Conservation (phyloP, 2,113 vertebrate genomes). For the Potamarius usumacintae region DNA sequence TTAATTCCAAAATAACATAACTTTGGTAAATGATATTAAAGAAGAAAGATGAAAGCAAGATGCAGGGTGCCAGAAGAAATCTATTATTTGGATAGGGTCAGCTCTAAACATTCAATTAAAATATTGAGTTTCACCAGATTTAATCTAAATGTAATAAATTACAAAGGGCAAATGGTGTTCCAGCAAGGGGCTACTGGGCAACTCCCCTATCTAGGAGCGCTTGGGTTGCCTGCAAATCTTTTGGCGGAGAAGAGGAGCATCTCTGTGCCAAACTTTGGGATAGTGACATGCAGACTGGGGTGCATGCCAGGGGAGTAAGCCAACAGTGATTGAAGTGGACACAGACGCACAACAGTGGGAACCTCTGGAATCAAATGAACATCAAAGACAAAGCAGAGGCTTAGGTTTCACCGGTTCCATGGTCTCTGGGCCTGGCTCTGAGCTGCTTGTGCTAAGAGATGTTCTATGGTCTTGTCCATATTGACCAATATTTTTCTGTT, state of each 20-base stretch:
- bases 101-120: conserved; percentile 98
- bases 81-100: conserved; percentile 90
- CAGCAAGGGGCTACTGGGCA: conserved; percentile 75
- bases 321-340: conserved; percentile 35
- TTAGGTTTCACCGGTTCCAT: conserved; percentile 43
- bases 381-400: conserved; percentile 25
- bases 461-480: conserved; percentile 20
- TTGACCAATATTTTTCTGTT: not conserved
- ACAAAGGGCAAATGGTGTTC: conserved; percentile 84
- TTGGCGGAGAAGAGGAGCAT: conserved; percentile 19
- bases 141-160: conserved; percentile 98
- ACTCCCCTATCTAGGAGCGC: conserved; percentile 36
- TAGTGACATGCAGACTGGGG: conserved; percentile 42
- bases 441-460: not conserved
- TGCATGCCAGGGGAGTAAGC: conserved; percentile 33
- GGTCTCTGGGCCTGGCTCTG: conserved; percentile 19
- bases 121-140: conserved; percentile 95
- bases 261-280: conserved; percentile 40
- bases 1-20: conserved; percentile 91
- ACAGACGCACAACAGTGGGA: conserved; percentile 37
- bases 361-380: conserved; percentile 39
- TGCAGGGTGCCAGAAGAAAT: conserved; percentile 87
- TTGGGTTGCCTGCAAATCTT: conserved; percentile 15
- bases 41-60: conserved; percentile 88
- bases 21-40: conserved; percentile 99